A percentile compares a stretch with the other conserved stretches of the same genome.
Conservation (phyloP, 1,140 invertebrate species). For the Plodia interpunctella region DNA sequence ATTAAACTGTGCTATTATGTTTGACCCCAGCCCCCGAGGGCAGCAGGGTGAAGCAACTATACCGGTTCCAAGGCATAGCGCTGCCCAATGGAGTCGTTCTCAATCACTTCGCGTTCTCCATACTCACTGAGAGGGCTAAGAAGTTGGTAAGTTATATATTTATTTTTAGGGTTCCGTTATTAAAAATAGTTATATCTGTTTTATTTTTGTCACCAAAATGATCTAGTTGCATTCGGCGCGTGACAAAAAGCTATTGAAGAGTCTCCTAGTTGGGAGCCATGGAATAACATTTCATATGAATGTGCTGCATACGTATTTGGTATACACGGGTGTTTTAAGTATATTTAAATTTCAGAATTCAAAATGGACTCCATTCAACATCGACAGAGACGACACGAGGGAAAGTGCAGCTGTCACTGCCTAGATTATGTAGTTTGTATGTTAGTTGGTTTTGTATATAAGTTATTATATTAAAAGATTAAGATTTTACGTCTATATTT, state of each 20-base stretch:
- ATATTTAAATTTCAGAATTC: slow-evolving; percentile 8
- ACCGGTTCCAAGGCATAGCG: slow-evolving; percentile 93
- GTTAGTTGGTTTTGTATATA: slow-evolving; percentile 1
- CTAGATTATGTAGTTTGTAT: neutral
- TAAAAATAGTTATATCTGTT: too few species aligned
- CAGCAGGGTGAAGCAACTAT: slow-evolving; percentile 79
- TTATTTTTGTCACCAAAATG: too few species aligned
- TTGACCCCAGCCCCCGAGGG: slow-evolving; percentile 59
- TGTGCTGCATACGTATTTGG: too few species aligned
- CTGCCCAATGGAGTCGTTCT: slow-evolving; percentile 86
- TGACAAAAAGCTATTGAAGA: too few species aligned
- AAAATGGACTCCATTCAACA: slow-evolving; percentile 3
- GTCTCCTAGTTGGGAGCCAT: too few species aligned
- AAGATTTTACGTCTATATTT: too few species aligned
- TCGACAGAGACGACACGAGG: neutral
- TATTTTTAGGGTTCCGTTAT: neutral
- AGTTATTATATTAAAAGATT: neutral
- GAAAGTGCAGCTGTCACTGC: neutral
- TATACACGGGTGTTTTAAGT: neutral
- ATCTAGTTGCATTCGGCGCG: too few species aligned
- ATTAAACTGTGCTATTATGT: too few species aligned
- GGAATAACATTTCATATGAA: too few species aligned
- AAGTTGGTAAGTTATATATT: slow-evolving; percentile 75
- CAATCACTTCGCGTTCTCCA: slow-evolving; percentile 89
- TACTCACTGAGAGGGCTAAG: slow-evolving; percentile 85